Evolutionary conservation across 2,888 invertebrate species (phyloP).

Genomic region (Norana najaformis): DNA sequence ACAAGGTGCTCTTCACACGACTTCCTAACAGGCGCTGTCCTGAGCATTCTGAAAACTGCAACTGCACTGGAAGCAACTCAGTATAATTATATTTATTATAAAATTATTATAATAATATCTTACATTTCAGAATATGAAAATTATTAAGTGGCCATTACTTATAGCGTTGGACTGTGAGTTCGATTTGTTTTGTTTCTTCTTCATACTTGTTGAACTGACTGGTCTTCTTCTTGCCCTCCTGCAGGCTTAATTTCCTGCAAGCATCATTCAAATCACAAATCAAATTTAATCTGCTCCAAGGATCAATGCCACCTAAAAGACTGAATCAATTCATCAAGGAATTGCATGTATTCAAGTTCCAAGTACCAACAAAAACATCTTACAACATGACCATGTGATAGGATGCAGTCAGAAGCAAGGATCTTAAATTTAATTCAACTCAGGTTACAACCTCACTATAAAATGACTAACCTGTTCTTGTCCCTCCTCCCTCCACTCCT

Average conservation of each 20-base stretch:
- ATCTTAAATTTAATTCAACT: too few species aligned
- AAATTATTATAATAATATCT: not conserved
- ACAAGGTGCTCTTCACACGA: too few species aligned
- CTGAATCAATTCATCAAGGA: too few species aligned
- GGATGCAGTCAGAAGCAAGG: not conserved
- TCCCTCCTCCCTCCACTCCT: too few species aligned
- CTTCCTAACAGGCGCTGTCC: too few species aligned
- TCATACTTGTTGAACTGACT: not conserved
- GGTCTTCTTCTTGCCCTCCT: not conserved
- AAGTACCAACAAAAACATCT: not conserved
- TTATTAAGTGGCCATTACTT: not conserved
- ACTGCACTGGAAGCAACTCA: not conserved
- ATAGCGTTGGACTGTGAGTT: not conserved
- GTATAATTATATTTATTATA: not conserved
- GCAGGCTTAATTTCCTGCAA: not conserved
- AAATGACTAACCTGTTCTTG: too few species aligned
- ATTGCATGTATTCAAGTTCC: too few species aligned
- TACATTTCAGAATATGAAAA: not conserved
- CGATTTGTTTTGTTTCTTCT: not conserved
- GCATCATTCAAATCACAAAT: not conserved
- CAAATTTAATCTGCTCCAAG: too few species aligned
- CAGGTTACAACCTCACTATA: too few species aligned
- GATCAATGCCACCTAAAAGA: too few species aligned
- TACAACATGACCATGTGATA: not conserved
- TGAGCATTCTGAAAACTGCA: too few species aligned